A percentile compares a stretch with the other conserved stretches of the same genome.
These are phyloP conservation scores for Zosterops pallidus DNA, from an alignment of 2,113 vertebrate genomes.

Conservation along the genomic window DNA sequence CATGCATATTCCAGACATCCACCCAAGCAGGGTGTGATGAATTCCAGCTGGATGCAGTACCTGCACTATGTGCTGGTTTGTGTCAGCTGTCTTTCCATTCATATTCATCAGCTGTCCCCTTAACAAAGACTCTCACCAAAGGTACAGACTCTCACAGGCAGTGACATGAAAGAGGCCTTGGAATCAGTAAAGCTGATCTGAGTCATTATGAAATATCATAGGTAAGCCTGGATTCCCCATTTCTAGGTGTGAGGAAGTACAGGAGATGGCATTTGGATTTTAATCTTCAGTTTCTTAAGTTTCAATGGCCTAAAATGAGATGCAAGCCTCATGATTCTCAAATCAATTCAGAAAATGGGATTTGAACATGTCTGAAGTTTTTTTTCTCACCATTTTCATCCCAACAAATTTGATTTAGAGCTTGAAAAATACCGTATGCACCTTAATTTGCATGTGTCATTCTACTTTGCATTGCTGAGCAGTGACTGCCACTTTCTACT, in stretches of 20 bases:
- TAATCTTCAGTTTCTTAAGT: background rate
- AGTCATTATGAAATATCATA: background rate
- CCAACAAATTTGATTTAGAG: background rate
- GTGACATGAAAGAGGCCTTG: background rate
- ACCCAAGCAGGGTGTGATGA: background rate
- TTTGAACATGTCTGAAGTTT: background rate
- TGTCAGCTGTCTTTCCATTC: background rate
- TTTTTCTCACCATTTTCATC: slow-evolving; percentile 8
- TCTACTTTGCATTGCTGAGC: slow-evolving; percentile 3
- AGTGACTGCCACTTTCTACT: background rate
- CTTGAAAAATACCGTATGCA: background rate
- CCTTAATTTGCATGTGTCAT: slow-evolving; percentile 29
- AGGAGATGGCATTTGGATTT: background rate
- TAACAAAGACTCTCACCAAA: background rate
- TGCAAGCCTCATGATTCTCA: background rate
- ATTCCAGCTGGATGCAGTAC: background rate
- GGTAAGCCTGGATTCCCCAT: background rate
- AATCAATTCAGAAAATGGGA: background rate
- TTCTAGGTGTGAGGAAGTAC: background rate
- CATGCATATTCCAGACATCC: background rate
- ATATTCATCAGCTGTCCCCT: background rate
- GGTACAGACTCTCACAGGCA: background rate
- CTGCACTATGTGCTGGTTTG: background rate
- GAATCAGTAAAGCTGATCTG: background rate
- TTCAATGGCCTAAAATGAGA: background rate